These are phyloP conservation scores for Carassius carassius DNA, from an alignment of 2,113 vertebrate genomes.

Conservation along the genomic window DNA sequence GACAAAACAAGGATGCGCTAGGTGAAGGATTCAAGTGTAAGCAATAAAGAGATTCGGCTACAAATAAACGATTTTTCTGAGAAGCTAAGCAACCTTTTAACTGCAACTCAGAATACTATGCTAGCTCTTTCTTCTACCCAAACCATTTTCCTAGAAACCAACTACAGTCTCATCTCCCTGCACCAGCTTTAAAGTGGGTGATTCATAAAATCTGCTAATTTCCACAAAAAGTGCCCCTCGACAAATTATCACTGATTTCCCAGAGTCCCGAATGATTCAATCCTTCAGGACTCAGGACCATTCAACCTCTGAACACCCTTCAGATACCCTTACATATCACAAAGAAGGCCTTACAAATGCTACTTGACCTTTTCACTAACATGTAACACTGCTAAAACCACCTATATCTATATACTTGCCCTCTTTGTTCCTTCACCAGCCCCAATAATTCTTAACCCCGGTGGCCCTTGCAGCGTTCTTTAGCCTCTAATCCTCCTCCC, in stretches of 20 bases:
- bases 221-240: constrained; percentile 27
- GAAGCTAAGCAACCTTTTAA: constrained; percentile 37
- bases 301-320: constrained; percentile 45
- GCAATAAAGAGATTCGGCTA: constrained; percentile 8
- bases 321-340: neutral
- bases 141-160: constrained; percentile 18
- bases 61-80: constrained; percentile 12
- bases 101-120: neutral
- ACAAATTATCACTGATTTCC: neutral
- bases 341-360: neutral
- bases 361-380: neutral
- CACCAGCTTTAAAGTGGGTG: constrained; percentile 14
- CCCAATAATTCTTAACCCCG: constrained; percentile 38
- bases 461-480: constrained; percentile 43
- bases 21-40: constrained; percentile 19
- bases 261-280: constrained; percentile 4
- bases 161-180: neutral
- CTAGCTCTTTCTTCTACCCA: constrained; percentile 24
- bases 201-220: constrained; percentile 37
- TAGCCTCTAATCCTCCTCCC: constrained; percentile 26
- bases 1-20: constrained; percentile 1
- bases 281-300: neutral
- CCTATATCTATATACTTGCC: neutral
- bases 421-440: neutral
- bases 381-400: neutral